phyloP scores from a whole-genome alignment of 2,888 invertebrate genomes.

The Diabrotica balteata region DNA sequence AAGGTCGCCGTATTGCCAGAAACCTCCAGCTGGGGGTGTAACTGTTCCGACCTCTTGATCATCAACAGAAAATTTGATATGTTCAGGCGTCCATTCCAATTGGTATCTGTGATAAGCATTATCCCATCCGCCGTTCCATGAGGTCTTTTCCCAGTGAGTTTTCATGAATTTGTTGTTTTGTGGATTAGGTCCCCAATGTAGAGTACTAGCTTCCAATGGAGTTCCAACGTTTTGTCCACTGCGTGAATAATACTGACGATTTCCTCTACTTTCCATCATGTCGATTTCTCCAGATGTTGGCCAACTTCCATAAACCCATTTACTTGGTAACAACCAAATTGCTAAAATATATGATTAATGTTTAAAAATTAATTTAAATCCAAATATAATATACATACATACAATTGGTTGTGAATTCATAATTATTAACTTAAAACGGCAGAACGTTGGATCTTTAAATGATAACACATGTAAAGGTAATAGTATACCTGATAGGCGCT shows the following conservation, averaged over 20 bases:
- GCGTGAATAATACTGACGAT: conserved; percentile 55
- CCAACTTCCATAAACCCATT: conserved; percentile 72
- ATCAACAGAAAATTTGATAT: conserved; percentile 64
- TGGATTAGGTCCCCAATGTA: conserved; percentile 73
- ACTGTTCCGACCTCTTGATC: conserved; percentile 63
- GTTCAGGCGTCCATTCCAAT: conserved; percentile 70
- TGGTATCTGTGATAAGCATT: conserved; percentile 69
- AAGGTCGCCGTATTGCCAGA: conserved; percentile 71
- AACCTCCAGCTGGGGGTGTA: conserved; percentile 65
- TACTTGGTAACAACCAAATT: conserved; percentile 73
- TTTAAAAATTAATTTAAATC: conserved; percentile 58
- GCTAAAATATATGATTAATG: conserved; percentile 57
- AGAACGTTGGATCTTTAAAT: no score
- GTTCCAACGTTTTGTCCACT: conserved; percentile 61
- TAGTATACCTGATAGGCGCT: no score
- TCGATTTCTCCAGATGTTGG: conserved; percentile 78
- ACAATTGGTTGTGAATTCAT: no score
- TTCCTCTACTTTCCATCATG: conserved; percentile 72
- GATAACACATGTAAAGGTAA: no score
- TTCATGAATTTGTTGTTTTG: conserved; percentile 64
- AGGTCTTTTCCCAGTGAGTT: conserved; percentile 61
- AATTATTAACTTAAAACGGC: no score
- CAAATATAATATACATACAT: no score
- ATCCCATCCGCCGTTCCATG: conserved; percentile 60
- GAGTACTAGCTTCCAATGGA: conserved; percentile 67